Conservation (phyloP, 2,797 vertebrate genomes). For the Darevskia nairensis region DNA sequence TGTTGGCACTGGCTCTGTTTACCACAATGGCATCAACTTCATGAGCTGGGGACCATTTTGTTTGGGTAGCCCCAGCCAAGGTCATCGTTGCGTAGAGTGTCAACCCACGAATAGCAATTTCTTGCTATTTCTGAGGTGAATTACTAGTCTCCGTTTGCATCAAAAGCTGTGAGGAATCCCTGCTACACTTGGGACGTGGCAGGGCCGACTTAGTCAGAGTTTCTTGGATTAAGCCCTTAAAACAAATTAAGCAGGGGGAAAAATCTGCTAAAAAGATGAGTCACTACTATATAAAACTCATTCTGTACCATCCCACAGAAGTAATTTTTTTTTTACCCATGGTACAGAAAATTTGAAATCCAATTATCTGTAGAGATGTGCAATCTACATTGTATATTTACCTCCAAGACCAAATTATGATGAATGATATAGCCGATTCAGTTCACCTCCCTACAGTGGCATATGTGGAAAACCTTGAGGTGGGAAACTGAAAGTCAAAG, state of each 20-base stretch:
- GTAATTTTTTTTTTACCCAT: neutral
- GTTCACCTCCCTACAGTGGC: neutral
- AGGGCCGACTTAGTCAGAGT: conserved; percentile 77
- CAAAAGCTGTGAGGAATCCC: conserved; percentile 66
- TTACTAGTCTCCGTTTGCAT: conserved; percentile 75
- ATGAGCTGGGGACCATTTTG: conserved; percentile 71
- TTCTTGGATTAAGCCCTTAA: conserved; percentile 69
- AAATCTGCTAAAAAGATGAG: conserved; percentile 66
- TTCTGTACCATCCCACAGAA: conserved; percentile 65
- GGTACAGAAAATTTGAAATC: neutral
- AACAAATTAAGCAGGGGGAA: conserved; percentile 35
- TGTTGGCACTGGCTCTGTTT: conserved; percentile 73
- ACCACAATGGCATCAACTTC: conserved; percentile 74
- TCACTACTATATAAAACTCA: conserved; percentile 69
- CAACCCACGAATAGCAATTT: conserved; percentile 70
- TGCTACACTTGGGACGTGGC: conserved; percentile 76
- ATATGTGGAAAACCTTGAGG: too few relatives aligned
- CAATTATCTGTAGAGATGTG: neutral
- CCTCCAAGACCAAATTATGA: neutral
- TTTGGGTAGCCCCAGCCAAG: conserved; percentile 74
- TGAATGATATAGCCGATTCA: neutral
- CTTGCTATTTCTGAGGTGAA: conserved; percentile 74
- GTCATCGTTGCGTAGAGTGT: conserved; percentile 75
- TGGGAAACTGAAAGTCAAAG: too few relatives aligned
- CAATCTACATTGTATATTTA: neutral